Conservation (phyloP, 1,140 invertebrate species). For the Hypothenemus hampei region DNA sequence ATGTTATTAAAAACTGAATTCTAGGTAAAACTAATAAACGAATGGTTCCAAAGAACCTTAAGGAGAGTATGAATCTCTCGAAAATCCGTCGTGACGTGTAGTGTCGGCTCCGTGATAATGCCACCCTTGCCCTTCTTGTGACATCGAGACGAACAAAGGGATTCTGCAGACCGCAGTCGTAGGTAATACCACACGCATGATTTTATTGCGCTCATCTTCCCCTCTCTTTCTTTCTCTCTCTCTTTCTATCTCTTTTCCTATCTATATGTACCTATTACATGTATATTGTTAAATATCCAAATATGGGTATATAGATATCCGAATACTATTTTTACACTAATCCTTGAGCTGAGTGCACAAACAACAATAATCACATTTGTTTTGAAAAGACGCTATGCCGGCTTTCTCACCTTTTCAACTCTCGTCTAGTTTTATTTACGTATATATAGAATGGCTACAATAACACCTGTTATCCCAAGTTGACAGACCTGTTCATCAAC, state of each 20-base stretch:
- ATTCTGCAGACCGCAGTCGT: conserved; percentile 23
- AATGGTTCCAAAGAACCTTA: conserved; percentile 35
- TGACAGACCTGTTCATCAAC: conserved; percentile 44
- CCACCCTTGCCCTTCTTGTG: conserved; percentile 19
- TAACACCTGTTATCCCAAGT: conserved; percentile 43
- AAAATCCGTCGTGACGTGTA: conserved; percentile 32
- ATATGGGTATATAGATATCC: too few relatives aligned
- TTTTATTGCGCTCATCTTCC: too few relatives aligned
- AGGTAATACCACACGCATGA: conserved; percentile 29
- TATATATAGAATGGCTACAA: conserved; percentile 44
- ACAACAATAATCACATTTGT: conserved; percentile 6
- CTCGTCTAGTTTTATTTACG: conserved; percentile 40
- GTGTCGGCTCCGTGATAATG: conserved; percentile 28
- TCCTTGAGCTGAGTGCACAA: conserved; percentile 6
- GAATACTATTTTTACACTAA: not conserved
- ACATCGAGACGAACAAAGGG: conserved; percentile 27
- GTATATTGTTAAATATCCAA: too few relatives aligned
- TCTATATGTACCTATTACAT: too few relatives aligned
- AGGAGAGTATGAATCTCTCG: conserved; percentile 33
- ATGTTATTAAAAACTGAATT: conserved; percentile 43
- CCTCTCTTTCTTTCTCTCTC: too few relatives aligned
- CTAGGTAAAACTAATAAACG: conserved; percentile 28
- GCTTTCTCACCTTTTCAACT: conserved; percentile 31
- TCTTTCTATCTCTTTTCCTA: conserved; percentile 5
- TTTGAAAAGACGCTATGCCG: conserved; percentile 17